Conservation (phyloP, 1,140 invertebrate species). For the Formica selysi region DNA sequence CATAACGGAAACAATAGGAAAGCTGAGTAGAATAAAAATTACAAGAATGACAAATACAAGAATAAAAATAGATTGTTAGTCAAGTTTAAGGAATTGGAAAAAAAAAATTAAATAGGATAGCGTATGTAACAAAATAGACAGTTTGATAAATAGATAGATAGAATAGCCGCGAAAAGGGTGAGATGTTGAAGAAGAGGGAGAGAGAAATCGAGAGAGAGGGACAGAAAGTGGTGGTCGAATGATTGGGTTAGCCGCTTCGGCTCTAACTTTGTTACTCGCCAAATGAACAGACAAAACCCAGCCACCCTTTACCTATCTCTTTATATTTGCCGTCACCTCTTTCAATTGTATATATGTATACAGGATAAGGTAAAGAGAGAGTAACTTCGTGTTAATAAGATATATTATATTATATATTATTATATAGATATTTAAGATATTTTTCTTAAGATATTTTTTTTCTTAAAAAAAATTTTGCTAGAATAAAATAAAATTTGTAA, state of each 20-base stretch:
- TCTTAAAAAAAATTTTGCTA: too few species aligned
- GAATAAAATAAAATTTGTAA: not conserved
- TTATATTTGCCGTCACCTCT: constrained; percentile 25
- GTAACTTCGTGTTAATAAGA: constrained; percentile 24
- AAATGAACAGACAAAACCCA: constrained; percentile 76
- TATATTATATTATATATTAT: not conserved
- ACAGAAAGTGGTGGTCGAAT: constrained; percentile 60
- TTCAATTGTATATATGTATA: constrained; percentile 37
- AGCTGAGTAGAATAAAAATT: not conserved
- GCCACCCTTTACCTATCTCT: constrained; percentile 27
- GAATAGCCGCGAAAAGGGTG: not conserved
- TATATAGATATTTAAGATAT: too few species aligned
- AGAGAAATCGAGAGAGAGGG: not conserved
- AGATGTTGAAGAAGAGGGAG: not conserved
- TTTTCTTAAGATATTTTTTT: too few species aligned
- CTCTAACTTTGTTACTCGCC: constrained; percentile 75
- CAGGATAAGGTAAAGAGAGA: not conserved
- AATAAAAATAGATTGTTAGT: constrained; percentile 22
- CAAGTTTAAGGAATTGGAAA: not conserved
- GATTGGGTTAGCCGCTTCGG: constrained; percentile 77
- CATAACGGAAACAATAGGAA: not conserved
- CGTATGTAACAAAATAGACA: constrained; percentile 22
- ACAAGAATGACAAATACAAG: not conserved
- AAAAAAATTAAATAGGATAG: constrained; percentile 12
- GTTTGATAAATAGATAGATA: constrained; percentile 44